Conservation (phyloP, 2,797 vertebrate species). For the Hybognathus amarus region DNA sequence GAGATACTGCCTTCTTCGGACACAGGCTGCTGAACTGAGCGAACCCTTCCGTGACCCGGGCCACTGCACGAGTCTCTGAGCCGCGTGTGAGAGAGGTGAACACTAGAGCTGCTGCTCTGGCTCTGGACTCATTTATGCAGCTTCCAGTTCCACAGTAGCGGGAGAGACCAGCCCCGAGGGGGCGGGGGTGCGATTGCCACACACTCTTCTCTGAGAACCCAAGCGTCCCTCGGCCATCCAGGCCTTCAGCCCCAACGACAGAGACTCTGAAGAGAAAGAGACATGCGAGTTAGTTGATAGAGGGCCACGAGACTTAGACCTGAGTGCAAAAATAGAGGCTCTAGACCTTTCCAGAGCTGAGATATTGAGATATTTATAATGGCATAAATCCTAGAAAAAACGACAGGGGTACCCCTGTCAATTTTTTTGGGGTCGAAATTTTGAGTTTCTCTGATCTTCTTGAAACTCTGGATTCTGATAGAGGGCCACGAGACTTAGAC, state of each 20-base stretch:
- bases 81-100: slow-evolving; percentile 48
- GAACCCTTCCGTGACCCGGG: too few relatives aligned
- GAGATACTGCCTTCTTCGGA: slow-evolving; percentile 5
- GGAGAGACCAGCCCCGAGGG: slow-evolving; percentile 68
- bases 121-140: slow-evolving; percentile 75
- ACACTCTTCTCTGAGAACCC: slow-evolving; percentile 60
- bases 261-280: slow-evolving; percentile 64
- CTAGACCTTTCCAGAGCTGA: too few relatives aligned
- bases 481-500: too few relatives aligned
- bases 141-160: slow-evolving; percentile 83
- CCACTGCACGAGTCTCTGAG: not conserved
- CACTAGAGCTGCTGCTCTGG: slow-evolving; percentile 33
- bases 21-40: not conserved
- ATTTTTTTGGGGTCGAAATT: too few relatives aligned
- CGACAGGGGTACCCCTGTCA: too few relatives aligned
- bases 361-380: too few relatives aligned
- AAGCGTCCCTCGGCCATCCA: slow-evolving; percentile 68
- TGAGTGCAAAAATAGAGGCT: too few relatives aligned
- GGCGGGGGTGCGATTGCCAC: slow-evolving; percentile 40
- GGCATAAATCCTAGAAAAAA: too few relatives aligned
- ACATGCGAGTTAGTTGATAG: too few relatives aligned
- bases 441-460: too few relatives aligned
- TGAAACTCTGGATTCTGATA: too few relatives aligned
- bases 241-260: slow-evolving; percentile 66
- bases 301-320: too few relatives aligned